A percentile compares a stretch with the other conserved stretches of the same genome.
Conservation (phyloP, 2,113 vertebrate genomes). For the Pseudorhombus dupliciocellatus region DNA sequence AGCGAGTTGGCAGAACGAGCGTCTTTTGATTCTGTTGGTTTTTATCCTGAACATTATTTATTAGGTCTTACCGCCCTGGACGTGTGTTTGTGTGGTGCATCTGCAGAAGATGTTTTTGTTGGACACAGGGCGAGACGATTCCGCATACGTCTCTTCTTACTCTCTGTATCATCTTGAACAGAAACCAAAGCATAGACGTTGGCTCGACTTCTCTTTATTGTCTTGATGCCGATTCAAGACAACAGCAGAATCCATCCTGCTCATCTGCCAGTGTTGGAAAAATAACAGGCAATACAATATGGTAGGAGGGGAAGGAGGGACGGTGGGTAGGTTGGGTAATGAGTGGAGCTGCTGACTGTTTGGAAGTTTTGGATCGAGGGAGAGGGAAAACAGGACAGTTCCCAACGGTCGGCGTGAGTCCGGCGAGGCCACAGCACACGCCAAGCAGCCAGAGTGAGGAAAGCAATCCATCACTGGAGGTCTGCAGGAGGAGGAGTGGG, state of each 20-base stretch:
- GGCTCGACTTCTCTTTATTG: conserved; percentile 30
- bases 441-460: conserved; percentile 66
- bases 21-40: conserved; percentile 27
- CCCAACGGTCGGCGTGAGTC: conserved; percentile 61
- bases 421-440: conserved; percentile 59
- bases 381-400: conserved; percentile 63
- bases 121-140: conserved; percentile 21
- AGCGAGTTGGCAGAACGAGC: conserved; percentile 48
- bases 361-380: conserved; percentile 45
- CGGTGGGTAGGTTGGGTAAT: conserved; percentile 30
- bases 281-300: conserved; percentile 44
- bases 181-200: conserved; percentile 21
- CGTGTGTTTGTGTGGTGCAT: conserved; percentile 7
- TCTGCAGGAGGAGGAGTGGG: conserved; percentile 34
- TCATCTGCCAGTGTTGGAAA: conserved; percentile 40
- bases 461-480: conserved; percentile 74
- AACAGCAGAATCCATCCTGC: conserved; percentile 19
- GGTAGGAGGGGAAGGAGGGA: conserved; percentile 11
- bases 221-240: conserved; percentile 35
- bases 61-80: conserved; percentile 1
- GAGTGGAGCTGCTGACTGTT: conserved; percentile 58
- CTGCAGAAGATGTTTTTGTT: conserved; percentile 14
- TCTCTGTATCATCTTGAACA: conserved; percentile 4
- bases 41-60: conserved; percentile 32
- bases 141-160: conserved; percentile 7